A percentile compares a stretch with the other conserved stretches of the same genome.
phyloP scores from a whole-genome alignment of 2,113 vertebrate genomes.

The Myxocyprinus asiaticus region DNA sequence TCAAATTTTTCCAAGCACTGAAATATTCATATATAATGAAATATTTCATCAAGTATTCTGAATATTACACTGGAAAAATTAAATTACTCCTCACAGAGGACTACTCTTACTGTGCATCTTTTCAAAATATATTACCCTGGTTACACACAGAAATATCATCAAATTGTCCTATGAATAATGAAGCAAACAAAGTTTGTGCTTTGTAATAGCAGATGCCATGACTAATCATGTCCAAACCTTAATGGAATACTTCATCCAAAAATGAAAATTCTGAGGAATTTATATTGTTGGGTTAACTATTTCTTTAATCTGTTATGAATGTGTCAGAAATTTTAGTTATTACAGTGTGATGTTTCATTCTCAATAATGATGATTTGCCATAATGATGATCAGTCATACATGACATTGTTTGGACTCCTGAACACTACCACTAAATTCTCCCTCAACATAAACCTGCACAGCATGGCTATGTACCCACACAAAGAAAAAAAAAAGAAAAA shows the following conservation, averaged over 20 bases:
- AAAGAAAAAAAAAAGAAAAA: constrained; percentile 5
- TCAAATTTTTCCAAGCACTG: constrained; percentile 55
- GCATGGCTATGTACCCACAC: constrained; percentile 16
- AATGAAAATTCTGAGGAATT: too few species aligned
- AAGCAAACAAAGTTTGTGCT: neutral
- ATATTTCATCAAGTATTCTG: neutral
- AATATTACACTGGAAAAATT: constrained; percentile 3
- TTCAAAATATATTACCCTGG: constrained; percentile 21
- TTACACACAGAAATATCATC: constrained; percentile 36
- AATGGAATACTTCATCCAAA: too few species aligned
- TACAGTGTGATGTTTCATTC: neutral
- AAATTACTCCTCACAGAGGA: constrained; percentile 74
- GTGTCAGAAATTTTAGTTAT: too few species aligned
- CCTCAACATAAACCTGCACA: constrained; percentile 54
- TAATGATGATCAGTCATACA: constrained; percentile 40
- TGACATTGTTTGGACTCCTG: constrained; percentile 75
- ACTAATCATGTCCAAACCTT: neutral
- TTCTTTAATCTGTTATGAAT: neutral
- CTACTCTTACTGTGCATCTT: constrained; percentile 42
- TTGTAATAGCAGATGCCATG: neutral
- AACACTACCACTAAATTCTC: constrained; percentile 63
- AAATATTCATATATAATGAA: neutral
- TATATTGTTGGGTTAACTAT: too few species aligned
- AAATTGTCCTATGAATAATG: neutral
- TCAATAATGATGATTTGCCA: constrained; percentile 21